Conservation (phyloP, 1,140 invertebrate species). For the Cotesia typhae region DNA sequence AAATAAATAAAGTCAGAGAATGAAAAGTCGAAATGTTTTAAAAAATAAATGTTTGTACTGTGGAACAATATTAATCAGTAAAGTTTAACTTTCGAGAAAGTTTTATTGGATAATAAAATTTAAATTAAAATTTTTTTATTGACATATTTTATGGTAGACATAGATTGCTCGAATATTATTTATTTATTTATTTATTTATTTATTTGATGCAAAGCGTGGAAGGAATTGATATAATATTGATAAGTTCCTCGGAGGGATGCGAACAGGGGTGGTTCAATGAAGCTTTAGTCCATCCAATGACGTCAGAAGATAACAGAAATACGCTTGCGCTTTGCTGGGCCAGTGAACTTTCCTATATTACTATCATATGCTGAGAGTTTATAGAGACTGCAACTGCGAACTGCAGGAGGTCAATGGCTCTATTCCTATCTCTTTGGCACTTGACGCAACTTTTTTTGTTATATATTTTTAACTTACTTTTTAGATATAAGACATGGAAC, state of each 20-base stretch:
- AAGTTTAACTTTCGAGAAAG: too few species aligned
- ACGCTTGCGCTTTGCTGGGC: conserved; percentile 46
- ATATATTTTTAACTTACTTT: background rate
- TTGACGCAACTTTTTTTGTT: background rate
- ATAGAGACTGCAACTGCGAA: conserved; percentile 9
- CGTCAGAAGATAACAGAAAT: conserved; percentile 45
- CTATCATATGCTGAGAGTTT: background rate
- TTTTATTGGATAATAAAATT: too few species aligned
- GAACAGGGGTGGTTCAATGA: conserved; percentile 46
- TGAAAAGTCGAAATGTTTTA: too few species aligned
- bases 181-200: too few species aligned
- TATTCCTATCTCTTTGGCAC: conserved; percentile 24
- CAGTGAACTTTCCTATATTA: conserved; percentile 53
- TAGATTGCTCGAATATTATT: too few species aligned
- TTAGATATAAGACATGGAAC: background rate
- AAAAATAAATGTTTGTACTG: too few species aligned
- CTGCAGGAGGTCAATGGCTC: conserved; percentile 38
- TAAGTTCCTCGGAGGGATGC: conserved; percentile 25
- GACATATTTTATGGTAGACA: too few species aligned
- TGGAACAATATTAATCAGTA: too few species aligned
- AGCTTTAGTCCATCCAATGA: conserved; percentile 48
- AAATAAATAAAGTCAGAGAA: too few species aligned
- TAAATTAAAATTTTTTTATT: too few species aligned
- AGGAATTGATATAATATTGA: conserved; percentile 7
- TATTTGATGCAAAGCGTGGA: background rate